Percentiles rank a stretch among this genome's conserved stretches.
phyloP scores from a whole-genome alignment of 2,113 vertebrate species.

The Bos indicus region DNA sequence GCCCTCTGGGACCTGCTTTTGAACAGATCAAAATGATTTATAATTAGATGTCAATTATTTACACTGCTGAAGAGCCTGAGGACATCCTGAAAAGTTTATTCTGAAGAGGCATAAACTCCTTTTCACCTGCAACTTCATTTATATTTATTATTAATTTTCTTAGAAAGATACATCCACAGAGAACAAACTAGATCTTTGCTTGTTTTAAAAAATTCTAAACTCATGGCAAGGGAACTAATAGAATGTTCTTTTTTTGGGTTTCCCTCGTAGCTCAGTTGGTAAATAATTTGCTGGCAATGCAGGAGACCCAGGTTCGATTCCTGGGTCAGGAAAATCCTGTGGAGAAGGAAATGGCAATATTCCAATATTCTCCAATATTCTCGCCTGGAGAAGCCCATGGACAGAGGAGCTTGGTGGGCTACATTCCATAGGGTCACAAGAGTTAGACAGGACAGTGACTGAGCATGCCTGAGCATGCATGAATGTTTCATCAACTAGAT shows the following conservation, averaged over 20 bases:
- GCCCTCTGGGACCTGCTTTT: constrained; percentile 22
- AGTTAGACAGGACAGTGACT: neutral
- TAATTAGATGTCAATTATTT: constrained; percentile 56
- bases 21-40: constrained; percentile 53
- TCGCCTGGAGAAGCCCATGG: neutral
- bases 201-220: neutral
- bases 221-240: neutral
- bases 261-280: neutral
- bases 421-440: neutral
- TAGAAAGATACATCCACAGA: neutral
- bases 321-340: neutral
- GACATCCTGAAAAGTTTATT: constrained; percentile 33
- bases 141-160: constrained; percentile 22
- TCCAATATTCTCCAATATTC: neutral
- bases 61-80: neutral
- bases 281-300: neutral
- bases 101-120: constrained; percentile 1
- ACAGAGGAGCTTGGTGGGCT: neutral
- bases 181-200: neutral
- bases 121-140: neutral
- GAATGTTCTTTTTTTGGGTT: neutral
- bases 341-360: neutral
- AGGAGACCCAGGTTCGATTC: neutral
- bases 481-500: neutral
- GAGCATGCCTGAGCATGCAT: neutral